phyloP scores from a whole-genome alignment of 2,888 invertebrate genomes.

The Brenthis ino region DNA sequence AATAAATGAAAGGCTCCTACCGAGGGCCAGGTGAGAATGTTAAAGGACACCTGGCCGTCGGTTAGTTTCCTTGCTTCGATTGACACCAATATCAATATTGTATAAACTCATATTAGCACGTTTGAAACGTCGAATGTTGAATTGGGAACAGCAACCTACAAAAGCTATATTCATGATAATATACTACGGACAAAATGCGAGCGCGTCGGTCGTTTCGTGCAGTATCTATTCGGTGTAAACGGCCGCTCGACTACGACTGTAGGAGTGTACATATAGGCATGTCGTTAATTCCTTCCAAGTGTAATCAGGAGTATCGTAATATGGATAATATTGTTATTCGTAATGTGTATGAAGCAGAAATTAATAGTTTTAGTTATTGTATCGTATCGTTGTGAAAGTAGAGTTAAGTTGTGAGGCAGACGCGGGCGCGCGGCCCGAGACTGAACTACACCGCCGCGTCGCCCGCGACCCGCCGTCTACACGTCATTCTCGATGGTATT shows the following conservation, averaged over 20 bases:
- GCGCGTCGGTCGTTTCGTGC: conserved; percentile 34
- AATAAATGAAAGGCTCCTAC: conserved; percentile 21
- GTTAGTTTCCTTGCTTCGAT: conserved; percentile 12
- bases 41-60: conserved; percentile 16
- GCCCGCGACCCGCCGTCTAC: conserved; percentile 62
- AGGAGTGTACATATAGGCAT: conserved; percentile 70
- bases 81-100: not conserved
- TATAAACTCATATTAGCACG: conserved; percentile 1
- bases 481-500: conserved; percentile 64
- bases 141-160: conserved; percentile 1
- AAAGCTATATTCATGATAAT: conserved; percentile 11
- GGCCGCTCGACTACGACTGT: conserved; percentile 46
- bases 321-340: conserved; percentile 59
- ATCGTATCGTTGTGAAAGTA: conserved; percentile 79
- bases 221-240: conserved; percentile 31
- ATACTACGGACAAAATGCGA: conserved; percentile 3
- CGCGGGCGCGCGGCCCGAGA: conserved; percentile 71
- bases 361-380: conserved; percentile 74
- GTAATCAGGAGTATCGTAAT: conserved; percentile 61
- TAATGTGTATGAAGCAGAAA: conserved; percentile 72
- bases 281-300: conserved; percentile 75
- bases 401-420: conserved; percentile 72
- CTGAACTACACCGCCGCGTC: conserved; percentile 70
- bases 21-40: conserved; percentile 14
- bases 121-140: conserved; percentile 4